Conservation (phyloP, 2,888 invertebrate genomes). For the Chironomus riparius region DNA sequence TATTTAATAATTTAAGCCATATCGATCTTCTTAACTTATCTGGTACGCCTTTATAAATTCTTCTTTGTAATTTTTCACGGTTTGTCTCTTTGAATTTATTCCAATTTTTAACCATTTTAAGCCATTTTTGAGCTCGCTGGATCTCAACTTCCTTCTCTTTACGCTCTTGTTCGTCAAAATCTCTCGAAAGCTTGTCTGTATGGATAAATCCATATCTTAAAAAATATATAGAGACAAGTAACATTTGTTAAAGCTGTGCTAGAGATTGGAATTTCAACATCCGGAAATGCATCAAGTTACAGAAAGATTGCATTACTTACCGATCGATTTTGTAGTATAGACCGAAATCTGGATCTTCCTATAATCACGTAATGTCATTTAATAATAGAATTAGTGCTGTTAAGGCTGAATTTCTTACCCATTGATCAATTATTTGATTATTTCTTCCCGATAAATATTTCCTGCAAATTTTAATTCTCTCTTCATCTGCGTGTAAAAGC, state of each 20-base stretch:
- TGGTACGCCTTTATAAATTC: constrained; percentile 92
- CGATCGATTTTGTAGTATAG: constrained; percentile 81
- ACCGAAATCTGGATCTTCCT: constrained; percentile 90
- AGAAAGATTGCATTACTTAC: constrained; percentile 31
- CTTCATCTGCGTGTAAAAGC: constrained; percentile 74
- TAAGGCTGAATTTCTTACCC: not conserved
- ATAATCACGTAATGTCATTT: constrained; percentile 45
- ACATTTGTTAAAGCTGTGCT: not conserved
- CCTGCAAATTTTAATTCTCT: constrained; percentile 80
- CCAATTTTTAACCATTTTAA: constrained; percentile 83
- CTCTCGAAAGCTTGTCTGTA: constrained; percentile 67
- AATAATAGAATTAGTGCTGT: not conserved
- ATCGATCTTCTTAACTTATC: constrained; percentile 68
- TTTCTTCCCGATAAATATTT: constrained; percentile 72
- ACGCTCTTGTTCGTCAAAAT: constrained; percentile 58
- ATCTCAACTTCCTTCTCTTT: constrained; percentile 68
- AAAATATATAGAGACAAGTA: constrained; percentile 30
- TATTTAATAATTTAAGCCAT: constrained; percentile 54
- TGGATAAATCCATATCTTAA: constrained; percentile 88
- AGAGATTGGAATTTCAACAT: not conserved
- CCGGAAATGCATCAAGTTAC: not conserved
- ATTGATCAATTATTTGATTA: not conserved
- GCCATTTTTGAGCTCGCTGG: constrained; percentile 87
- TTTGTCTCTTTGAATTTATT: constrained; percentile 49
- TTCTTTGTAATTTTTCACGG: constrained; percentile 63